Conservation (phyloP, 2,797 vertebrate species). For the Steatocranus sp. region DNA sequence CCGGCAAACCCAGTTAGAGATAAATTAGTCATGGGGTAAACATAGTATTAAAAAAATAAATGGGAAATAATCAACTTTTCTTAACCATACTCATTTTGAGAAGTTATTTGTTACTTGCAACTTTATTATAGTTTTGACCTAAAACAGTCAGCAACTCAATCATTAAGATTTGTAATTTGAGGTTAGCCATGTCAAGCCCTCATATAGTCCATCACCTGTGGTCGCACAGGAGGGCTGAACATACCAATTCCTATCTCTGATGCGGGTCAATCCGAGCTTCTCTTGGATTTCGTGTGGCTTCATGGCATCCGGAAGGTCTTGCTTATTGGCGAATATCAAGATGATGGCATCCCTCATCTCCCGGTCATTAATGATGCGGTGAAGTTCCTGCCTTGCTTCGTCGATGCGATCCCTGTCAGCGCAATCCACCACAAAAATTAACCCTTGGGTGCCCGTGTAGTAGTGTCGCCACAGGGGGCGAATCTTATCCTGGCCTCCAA, state of each 20-base stretch:
- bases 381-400: slow-evolving; percentile 96
- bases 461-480: slow-evolving; percentile 98
- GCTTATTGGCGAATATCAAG: slow-evolving; percentile 99
- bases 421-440: slow-evolving; percentile 99
- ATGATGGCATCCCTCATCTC: slow-evolving; percentile 99
- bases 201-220: slow-evolving; percentile 97
- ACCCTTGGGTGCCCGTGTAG: slow-evolving; percentile 97
- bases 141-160: slow-evolving; percentile 82
- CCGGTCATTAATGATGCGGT: slow-evolving; percentile 98
- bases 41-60: slow-evolving; percentile 80
- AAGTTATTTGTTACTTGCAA: slow-evolving; percentile 80
- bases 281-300: slow-evolving; percentile 99
- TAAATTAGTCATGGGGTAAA: slow-evolving; percentile 78
- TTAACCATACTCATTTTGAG: slow-evolving; percentile 79
- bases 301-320: slow-evolving; percentile 99
- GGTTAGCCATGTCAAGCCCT: slow-evolving; percentile 99
- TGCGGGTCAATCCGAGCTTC: slow-evolving; percentile 98
- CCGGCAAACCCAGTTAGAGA: slow-evolving; percentile 74
- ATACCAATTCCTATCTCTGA: slow-evolving; percentile 99
- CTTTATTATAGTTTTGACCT: slow-evolving; percentile 76
- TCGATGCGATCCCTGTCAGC: slow-evolving; percentile 98
- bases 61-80: slow-evolving; percentile 76
- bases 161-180: slow-evolving; percentile 99
- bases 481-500: slow-evolving; percentile 98
- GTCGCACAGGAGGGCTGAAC: slow-evolving; percentile 99